These are phyloP conservation scores for Drosophila kanekoi DNA, from an alignment of 2,888 invertebrate genomes.

Conservation along the genomic window DNA sequence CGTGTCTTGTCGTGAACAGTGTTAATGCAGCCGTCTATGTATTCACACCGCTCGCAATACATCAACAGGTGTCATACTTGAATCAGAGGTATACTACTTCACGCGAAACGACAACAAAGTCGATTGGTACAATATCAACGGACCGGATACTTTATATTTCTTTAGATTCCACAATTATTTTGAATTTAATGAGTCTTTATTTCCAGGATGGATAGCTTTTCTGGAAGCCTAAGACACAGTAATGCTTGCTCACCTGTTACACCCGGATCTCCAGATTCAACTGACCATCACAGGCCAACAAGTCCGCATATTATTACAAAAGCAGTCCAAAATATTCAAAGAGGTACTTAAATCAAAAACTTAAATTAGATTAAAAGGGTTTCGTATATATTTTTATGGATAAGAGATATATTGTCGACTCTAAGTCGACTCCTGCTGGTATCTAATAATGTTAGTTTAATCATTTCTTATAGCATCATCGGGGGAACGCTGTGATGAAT, in stretches of 20 bases:
- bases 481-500: constrained; percentile 63
- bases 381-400: background rate
- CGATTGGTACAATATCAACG: too few relatives aligned
- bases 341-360: constrained; percentile 70
- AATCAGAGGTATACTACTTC: too few relatives aligned
- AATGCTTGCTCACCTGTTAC: constrained; percentile 96
- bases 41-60: background rate
- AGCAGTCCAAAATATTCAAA: constrained; percentile 86
- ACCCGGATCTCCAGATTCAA: constrained; percentile 90
- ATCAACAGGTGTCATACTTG: too few relatives aligned
- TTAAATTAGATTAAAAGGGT: background rate
- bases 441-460: background rate
- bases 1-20: background rate
- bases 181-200: background rate
- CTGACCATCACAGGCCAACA: constrained; percentile 84
- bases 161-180: background rate
- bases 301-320: constrained; percentile 87
- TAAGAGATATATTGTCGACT: too few relatives aligned
- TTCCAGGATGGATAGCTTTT: constrained; percentile 94
- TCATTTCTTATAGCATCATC: constrained; percentile 17
- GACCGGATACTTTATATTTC: background rate
- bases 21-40: background rate
- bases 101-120: too few relatives aligned
- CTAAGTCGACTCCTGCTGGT: too few relatives aligned
- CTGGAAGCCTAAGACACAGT: constrained; percentile 96